Evolutionary conservation across 2,888 invertebrate genomes (phyloP).

Genomic region (Mesorhabditis belari): DNA sequence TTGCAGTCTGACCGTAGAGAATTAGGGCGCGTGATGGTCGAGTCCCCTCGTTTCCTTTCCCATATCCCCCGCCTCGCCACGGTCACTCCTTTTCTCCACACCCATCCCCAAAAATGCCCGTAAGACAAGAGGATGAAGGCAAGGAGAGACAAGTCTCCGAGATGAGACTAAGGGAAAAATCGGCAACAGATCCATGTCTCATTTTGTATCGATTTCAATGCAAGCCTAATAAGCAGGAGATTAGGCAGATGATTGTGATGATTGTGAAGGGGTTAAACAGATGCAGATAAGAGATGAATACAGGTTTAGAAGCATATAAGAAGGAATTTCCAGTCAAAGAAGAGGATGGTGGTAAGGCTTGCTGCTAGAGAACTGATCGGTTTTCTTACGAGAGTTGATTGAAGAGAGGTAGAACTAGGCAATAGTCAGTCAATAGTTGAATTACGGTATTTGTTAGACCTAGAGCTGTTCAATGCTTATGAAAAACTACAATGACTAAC

Average conservation of each 20-base stretch:
- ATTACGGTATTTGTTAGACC: too few relatives aligned
- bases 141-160: neutral
- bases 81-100: too few relatives aligned
- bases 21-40: neutral
- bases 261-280: conserved; percentile 4
- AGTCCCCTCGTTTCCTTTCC: too few relatives aligned
- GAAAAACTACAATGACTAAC: too few relatives aligned
- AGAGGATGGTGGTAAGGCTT: conserved; percentile 1
- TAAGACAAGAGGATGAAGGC: neutral
- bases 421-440: too few relatives aligned
- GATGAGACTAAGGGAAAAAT: neutral
- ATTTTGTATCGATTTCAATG: neutral
- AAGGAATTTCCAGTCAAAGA: conserved; percentile 1
- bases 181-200: neutral
- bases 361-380: too few relatives aligned
- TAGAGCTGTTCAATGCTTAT: too few relatives aligned
- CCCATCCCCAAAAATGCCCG: too few relatives aligned
- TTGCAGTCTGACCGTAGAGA: too few relatives aligned
- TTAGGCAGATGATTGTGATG: conserved; percentile 2
- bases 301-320: neutral
- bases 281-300: conserved; percentile 5
- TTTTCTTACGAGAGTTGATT: too few relatives aligned
- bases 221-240: neutral
- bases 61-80: too few relatives aligned
- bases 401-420: too few relatives aligned